Base-by-base conservation (phyloP, 2,888 invertebrate species). In the Caenorhabditis sp. region DNA sequence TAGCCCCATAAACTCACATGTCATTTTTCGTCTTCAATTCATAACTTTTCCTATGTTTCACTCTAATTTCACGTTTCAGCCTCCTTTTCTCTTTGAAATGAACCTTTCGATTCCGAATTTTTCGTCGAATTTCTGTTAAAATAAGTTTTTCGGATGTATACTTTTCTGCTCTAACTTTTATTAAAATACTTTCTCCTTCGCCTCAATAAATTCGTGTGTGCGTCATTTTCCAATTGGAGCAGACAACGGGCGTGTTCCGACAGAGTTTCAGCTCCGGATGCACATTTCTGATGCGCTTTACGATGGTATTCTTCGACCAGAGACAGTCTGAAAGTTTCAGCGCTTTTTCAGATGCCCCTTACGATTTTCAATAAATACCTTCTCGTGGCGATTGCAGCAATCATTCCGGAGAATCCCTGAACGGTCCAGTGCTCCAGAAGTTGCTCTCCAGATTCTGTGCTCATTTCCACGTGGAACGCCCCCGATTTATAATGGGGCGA, bases 211-310 rank as follows among this genome's bases (percentile, higher is more conserved):
- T 62, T 58, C 11, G 22, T 37, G 24, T 59, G 65, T 2, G 50
- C 76, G 58, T 62, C 71, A 13, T 66, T 61, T 32, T 81, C 68
- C 27, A 83, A 22, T 30, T 71, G 35, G n/a, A 80, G 35, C 17
- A 83, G 39, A 46, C 83, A 83, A 27, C 72, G 70, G 8, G 83
- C 82, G 27, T 83, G 83, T 46, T 73, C 66, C 8, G 72, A 63
- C 7, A 83, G 61, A 0, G 68, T 68, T 5, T 68, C 63, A 1
- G 83, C 82, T 7, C 73, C 37, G 0, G 68, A 68, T 2, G 80
- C 72, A 59, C 83, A 83, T 17, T 79, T 65, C n/a, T 59, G 59
- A 50, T 77, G 77, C 3, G 32, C 27, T 8, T 15, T 7, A 17
- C 48, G 48, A 2, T 77, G 58, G 30, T 72, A 71, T 27, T 70